phyloP scores from a whole-genome alignment of 2,113 vertebrate species.

The Psettodes erumei region DNA sequence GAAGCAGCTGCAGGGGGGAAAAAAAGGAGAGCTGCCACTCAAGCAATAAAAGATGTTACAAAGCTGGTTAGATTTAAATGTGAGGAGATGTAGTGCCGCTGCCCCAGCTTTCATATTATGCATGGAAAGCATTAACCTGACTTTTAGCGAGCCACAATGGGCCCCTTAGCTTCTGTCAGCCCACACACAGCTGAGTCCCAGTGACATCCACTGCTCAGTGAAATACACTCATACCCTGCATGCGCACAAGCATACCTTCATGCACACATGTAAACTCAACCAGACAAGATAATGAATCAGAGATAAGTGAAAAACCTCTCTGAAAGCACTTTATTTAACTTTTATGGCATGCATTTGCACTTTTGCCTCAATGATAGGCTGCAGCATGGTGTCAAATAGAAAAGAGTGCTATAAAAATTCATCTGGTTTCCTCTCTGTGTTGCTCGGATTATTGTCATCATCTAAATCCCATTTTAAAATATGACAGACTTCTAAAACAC shows the following conservation, averaged over 20 bases:
- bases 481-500: slow-evolving; percentile 22
- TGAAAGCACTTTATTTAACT: slow-evolving; percentile 60
- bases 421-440: slow-evolving; percentile 21
- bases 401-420: slow-evolving; percentile 41
- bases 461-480: slow-evolving; percentile 30
- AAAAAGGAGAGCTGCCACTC: slow-evolving; percentile 55
- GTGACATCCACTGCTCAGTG: slow-evolving; percentile 42
- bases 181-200: slow-evolving; percentile 64
- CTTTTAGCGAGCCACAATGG: slow-evolving; percentile 69
- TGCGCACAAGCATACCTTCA: slow-evolving; percentile 13
- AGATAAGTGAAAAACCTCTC: slow-evolving; percentile 48
- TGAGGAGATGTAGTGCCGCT: slow-evolving; percentile 61
- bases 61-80: slow-evolving; percentile 68
- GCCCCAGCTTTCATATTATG: slow-evolving; percentile 67
- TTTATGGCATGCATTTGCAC: slow-evolving; percentile 53
- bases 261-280: slow-evolving; percentile 9
- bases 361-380: slow-evolving; percentile 26
- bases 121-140: slow-evolving; percentile 72
- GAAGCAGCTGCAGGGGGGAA: slow-evolving; percentile 45
- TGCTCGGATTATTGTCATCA: slow-evolving; percentile 18
- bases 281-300: slow-evolving; percentile 59
- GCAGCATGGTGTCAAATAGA: slow-evolving; percentile 12
- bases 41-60: slow-evolving; percentile 69
- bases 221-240: slow-evolving; percentile 29
- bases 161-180: slow-evolving; percentile 61